Evolutionary conservation across 35 echinoderm and acorn worm genomes (phyloP).

Genomic region (Acanthaster planci): DNA sequence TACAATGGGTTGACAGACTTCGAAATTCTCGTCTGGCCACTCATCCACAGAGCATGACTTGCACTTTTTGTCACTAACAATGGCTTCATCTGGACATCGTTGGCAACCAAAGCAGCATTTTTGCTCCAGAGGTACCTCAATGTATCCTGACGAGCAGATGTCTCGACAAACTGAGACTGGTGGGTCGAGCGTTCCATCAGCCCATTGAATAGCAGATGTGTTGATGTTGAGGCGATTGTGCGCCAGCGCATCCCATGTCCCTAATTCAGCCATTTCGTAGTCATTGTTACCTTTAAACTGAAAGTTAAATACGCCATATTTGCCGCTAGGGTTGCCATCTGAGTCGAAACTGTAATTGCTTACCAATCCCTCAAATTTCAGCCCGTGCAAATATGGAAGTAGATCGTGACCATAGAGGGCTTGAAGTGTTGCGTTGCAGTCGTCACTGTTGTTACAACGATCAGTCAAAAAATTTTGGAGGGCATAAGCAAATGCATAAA

Average conservation of each 20-base stretch:
- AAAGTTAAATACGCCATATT: slow-evolving; percentile 9
- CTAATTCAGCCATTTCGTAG: no score
- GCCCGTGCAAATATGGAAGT: background rate
- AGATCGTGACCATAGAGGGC: background rate
- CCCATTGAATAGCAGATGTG: background rate
- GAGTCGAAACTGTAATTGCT: slow-evolving; percentile 12
- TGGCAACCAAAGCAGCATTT: slow-evolving; percentile 35
- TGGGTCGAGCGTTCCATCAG: background rate
- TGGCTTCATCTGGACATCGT: background rate
- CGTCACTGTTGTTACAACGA: background rate
- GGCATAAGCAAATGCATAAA: slow-evolving; percentile 32
- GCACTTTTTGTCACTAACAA: slow-evolving; percentile 20
- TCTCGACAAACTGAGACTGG: slow-evolving; percentile 30
- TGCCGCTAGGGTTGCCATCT: slow-evolving; percentile 14
- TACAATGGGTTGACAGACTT: background rate
- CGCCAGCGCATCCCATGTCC: slow-evolving; percentile 7
- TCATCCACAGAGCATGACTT: background rate
- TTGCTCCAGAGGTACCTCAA: background rate
- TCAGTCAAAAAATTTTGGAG: slow-evolving; percentile 6
- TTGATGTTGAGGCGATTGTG: background rate
- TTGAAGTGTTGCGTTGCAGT: background rate
- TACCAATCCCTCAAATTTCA: background rate
- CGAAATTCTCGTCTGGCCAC: slow-evolving; percentile 33
- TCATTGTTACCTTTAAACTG: no score
- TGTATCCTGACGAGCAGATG: background rate